A percentile compares a stretch with the other conserved stretches of the same genome.
phyloP scores from a whole-genome alignment of 2,113 vertebrate species.

The Bothrops jararaca region DNA sequence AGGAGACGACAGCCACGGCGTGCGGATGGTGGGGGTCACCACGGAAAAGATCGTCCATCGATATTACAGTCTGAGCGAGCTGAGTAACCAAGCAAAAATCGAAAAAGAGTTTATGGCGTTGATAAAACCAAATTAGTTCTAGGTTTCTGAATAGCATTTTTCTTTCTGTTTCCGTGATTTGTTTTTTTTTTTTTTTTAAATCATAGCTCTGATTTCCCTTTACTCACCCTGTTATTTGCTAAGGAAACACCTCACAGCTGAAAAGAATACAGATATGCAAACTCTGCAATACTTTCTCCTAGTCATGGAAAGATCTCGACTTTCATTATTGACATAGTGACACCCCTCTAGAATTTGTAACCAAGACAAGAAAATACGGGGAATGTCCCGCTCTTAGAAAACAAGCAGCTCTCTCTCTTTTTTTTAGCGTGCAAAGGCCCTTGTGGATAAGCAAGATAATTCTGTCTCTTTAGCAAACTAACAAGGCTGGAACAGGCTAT shows the following conservation, averaged over 20 bases:
- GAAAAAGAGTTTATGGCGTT: constrained; percentile 78
- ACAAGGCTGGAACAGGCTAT: neutral
- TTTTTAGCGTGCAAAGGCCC: neutral
- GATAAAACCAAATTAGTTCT: constrained; percentile 49
- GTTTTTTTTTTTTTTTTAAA: neutral
- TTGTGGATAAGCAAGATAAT: neutral
- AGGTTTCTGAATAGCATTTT: neutral
- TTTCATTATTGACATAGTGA: neutral
- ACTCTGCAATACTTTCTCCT: neutral
- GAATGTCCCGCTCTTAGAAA: neutral
- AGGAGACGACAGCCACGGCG: constrained; percentile 83
- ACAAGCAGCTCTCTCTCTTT: neutral
- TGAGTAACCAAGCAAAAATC: constrained; percentile 70
- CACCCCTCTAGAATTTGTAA: neutral
- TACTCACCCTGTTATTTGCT: neutral
- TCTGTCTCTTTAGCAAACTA: neutral
- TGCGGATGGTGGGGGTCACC: constrained; percentile 88
- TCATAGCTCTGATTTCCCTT: neutral
- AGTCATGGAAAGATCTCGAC: neutral
- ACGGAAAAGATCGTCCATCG: constrained; percentile 77
- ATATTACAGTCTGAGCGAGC: constrained; percentile 84
- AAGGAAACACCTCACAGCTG: neutral
- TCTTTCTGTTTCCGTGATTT: neutral
- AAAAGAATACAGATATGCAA: neutral
- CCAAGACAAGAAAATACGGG: constrained; percentile 5